Base-by-base conservation (phyloP, 2,797 vertebrate genomes). In the Cygnus olor region DNA sequence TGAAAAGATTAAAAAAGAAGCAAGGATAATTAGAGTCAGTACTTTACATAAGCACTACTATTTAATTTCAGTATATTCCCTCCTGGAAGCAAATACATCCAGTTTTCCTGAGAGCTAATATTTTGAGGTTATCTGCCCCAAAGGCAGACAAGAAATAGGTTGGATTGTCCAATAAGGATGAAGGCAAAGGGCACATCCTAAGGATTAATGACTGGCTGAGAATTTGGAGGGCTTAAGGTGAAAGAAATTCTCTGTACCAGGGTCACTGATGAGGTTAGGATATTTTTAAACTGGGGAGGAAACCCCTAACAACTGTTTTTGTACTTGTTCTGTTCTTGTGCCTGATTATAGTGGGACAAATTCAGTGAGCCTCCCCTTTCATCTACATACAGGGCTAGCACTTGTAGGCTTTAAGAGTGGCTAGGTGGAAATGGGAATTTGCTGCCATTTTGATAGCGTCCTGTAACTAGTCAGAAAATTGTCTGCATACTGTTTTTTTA, bases 121-220 rank as follows among this genome's bases (percentile, higher is more conserved):
- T 70, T 94, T 86, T 88, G 74, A 80, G n/a, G 36, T 79, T 88
- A 71, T 60, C 51, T 70, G 16, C 25, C 68, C 47, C 80, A 81
- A 72, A 96, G n/a, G 47, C 88, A 89, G 83, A 69, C 77, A 85
- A 86, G 85, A 86, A 96, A 91, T n/a, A 56, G 36, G 79, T 78
- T 25, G n/a, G 92, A 83, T 85, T 95, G 40, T 81, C 78, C 90
- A 60, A 64, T 66, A 63, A 93, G 78, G 44, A 64, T 71, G 73
- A 97, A 94, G 92, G 78, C 72, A 96, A 56, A 95, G 73, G 70
- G 80, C 54, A 95, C 51, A 91, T 83, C 27, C 69, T 91, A 40
- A 93, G 87, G 45, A 90, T 3, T 84, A 95, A 95, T 82, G 42
- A 63, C 28, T 70, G 56, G 16, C 36, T 93, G 77, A 93, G 87